Base-by-base conservation (phyloP, 30 jellyfish, hydroid and myxozoan species). In the Turritopsis rubra region DNA sequence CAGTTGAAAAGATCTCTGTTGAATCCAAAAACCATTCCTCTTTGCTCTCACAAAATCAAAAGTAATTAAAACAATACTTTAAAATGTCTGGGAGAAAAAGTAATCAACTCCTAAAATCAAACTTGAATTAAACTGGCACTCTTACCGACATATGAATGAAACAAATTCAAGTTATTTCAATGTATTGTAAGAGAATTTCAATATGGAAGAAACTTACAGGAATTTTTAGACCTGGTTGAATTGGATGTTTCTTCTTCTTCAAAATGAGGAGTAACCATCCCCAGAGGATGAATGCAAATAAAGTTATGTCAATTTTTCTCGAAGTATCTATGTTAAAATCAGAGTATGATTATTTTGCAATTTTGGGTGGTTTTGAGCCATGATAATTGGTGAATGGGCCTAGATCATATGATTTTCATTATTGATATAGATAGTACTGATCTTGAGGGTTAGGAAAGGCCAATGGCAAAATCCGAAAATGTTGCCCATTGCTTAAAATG, bases 291-390 rank as follows among this genome's bases (percentile, higher is more conserved):
- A 60, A 21, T 60, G 21, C 21, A 60, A 60, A 60, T 60, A 60
- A 60, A 60, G 73, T 18, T 60, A 60, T 60, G 73, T 21, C 73
- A 60, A 18, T 60, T 60, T 23, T 60, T 60, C 22, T 60, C 19
- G 21, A 23, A 23, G 22, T 60, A 21, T 60, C 19, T 60, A 60
- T 60, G 73, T 23, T 23, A 60, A 60, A 60, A 60, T 60, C 21
- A 60, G 19, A 23, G 73, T 60, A 60, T 18, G 22, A 60, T 60
- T 60, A 0, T 60, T 60, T 60, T 60, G 73, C 21, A 60, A 60
- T 60, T 60, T 60, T 60, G 21, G 73, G 73, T 60, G 19, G 73
- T 60, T 60, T 60, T 60, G 73, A 60, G 73, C 73, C 19, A 60
- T 60, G 0, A 60, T 60, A 60, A 18, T 23, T 60, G 21, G 73